Evolutionary conservation across 2,888 invertebrate species (phyloP), one percentile per base, ranked within the genome.

Genomic region (Pammene fasciana): DNA sequence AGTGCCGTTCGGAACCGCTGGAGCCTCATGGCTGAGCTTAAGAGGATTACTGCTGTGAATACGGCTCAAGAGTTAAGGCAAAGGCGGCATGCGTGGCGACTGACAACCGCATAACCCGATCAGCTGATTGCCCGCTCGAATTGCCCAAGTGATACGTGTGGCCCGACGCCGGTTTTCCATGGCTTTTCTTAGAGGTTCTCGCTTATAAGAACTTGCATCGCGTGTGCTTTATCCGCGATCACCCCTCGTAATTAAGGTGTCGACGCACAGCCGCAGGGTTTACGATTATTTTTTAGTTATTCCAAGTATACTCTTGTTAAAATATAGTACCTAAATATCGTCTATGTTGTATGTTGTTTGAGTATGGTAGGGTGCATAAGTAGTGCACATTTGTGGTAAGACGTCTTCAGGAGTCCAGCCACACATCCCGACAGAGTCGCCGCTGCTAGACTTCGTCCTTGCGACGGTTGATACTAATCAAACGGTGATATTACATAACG

Each of bases 401-500:
- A 26, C 5, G 52, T 52, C 4, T 52, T 52, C 52, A 26, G 16
- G 16, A 34, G 34, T 34, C 54, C n/a, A 11, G n/a, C 7, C 7
- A n/a, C 34, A 9, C 11, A 54, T 8, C 54, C 54, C 34, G 7
- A 26, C 34, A 10, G 46, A 36, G 60, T 61, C 57, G 56, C 80
- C 79, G 81, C 79, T 78, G 77, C 77, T 76, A 57, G 72, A 72
- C 74, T 73, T 75, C 79, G 86, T 84, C 84, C 84, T 84, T 80
- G 84, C 79, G n/a, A 13, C 56, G 48, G 67, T 7, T 34, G 59
- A 54, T 78, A 76, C 80, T 82, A 80, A 82, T 82, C 79, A 85
- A 84, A 83, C 79, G 76, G 76, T 77, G 79, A 79, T 78, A 84
- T 89, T 88, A 90, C 88, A 88, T 90, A 89, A 89, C 81, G 76